These are phyloP conservation scores for Pristionchus entomophagus DNA, from an alignment of 2,888 invertebrate genomes.

Conservation along the genomic window DNA sequence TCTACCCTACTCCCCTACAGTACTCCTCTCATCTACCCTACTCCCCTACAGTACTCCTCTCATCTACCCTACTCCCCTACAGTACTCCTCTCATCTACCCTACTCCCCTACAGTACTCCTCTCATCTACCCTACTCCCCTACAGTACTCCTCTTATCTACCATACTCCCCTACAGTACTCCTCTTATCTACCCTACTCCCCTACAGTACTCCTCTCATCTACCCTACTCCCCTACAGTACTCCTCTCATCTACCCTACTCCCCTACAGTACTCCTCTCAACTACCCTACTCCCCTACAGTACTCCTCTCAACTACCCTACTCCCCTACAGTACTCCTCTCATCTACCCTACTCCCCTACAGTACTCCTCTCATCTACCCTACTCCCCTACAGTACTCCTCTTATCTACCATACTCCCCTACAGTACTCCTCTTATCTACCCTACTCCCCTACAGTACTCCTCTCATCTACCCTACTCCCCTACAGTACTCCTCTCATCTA, in stretches of 20 bases:
- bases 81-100: too few relatives aligned
- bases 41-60: neutral
- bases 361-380: slow-evolving; percentile 48
- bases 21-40: slow-evolving; percentile 18
- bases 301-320: slow-evolving; percentile 48
- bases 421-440: slow-evolving; percentile 47
- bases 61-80: slow-evolving; percentile 50
- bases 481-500: slow-evolving; percentile 44
- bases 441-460: too few relatives aligned
- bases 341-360: slow-evolving; percentile 1
- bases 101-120: slow-evolving; percentile 8
- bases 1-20: slow-evolving; percentile 50
- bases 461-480: neutral
- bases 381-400: too few relatives aligned
- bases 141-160: too few relatives aligned
- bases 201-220: too few relatives aligned
- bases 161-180: slow-evolving; percentile 9
- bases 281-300: neutral
- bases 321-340: too few relatives aligned
- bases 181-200: slow-evolving; percentile 49
- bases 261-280: too few relatives aligned
- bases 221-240: neutral
- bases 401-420: neutral
- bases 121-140: slow-evolving; percentile 49
- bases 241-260: slow-evolving; percentile 48